Percentiles rank a stretch among this genome's conserved stretches.
These are phyloP conservation scores for Heliconius charithonia DNA, from an alignment of 2,888 invertebrate species.

Conservation along the genomic window DNA sequence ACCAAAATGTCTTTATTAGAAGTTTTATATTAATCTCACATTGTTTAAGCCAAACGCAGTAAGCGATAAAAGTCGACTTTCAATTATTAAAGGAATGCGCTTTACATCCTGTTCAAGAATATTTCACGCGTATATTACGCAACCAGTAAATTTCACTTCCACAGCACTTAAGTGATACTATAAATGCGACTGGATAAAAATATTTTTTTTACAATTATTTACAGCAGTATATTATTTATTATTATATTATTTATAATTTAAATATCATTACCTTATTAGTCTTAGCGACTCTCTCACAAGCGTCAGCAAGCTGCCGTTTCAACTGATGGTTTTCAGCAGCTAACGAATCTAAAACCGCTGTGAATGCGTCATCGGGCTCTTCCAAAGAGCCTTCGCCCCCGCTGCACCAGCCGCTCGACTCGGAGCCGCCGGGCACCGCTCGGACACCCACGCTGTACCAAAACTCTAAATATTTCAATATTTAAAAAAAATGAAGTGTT, in stretches of 20 bases:
- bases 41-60: background rate
- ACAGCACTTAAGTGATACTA: background rate
- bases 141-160: constrained; percentile 9
- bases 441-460: constrained; percentile 75
- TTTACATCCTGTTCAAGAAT: constrained; percentile 20
- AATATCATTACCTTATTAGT: constrained; percentile 92
- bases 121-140: constrained; percentile 5
- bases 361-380: constrained; percentile 90
- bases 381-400: constrained; percentile 84
- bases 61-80: constrained; percentile 5
- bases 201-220: too few relatives aligned
- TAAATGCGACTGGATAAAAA: too few relatives aligned
- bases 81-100: constrained; percentile 20
- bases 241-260: too few relatives aligned
- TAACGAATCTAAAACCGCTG: constrained; percentile 91
- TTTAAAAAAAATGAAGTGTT: too few relatives aligned
- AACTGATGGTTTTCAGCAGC: constrained; percentile 93
- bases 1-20: background rate
- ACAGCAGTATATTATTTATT: too few relatives aligned
- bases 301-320: constrained; percentile 92
- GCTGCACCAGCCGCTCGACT: constrained; percentile 85
- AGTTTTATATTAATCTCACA: background rate
- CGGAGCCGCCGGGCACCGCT: constrained; percentile 80
- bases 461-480: too few relatives aligned
- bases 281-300: constrained; percentile 92